phyloP scores from a whole-genome alignment of 1,140 invertebrate species.

The Myzus persicae region DNA sequence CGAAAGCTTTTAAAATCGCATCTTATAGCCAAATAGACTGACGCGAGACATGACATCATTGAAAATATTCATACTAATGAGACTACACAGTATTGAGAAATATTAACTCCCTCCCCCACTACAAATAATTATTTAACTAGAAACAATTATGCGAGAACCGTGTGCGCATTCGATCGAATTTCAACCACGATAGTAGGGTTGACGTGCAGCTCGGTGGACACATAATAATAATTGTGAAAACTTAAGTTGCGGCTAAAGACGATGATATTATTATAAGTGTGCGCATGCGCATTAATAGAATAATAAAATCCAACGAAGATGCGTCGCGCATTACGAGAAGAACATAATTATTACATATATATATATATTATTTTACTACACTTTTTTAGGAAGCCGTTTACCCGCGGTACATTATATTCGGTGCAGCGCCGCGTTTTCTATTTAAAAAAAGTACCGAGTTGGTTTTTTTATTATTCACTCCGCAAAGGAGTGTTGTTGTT shows the following conservation, averaged over 20 bases:
- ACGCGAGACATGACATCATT: too few relatives aligned
- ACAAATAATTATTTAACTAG: too few relatives aligned
- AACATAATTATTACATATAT: not conserved
- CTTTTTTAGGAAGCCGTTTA: not conserved
- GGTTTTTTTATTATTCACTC: not conserved
- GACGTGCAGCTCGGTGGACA: not conserved
- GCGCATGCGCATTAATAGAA: not conserved
- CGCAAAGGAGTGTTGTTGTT: not conserved
- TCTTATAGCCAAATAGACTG: too few relatives aligned
- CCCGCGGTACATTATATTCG: not conserved
- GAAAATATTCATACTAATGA: too few relatives aligned
- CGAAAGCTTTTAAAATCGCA: too few relatives aligned
- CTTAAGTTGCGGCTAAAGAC: not conserved
- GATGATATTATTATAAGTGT: not conserved
- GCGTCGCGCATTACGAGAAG: not conserved
- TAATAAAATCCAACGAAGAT: not conserved
- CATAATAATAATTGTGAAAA: not conserved
- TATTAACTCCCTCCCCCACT: too few relatives aligned
- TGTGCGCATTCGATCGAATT: too few relatives aligned
- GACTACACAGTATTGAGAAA: too few relatives aligned
- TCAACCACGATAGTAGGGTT: too few relatives aligned
- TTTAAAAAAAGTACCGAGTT: not conserved
- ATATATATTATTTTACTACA: not conserved
- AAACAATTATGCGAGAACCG: too few relatives aligned
- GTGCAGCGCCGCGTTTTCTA: not conserved